A percentile compares a stretch with the other conserved stretches of the same genome.
These are phyloP conservation scores for Dipus sagitta DNA, from an alignment of 2,797 vertebrate genomes.

Conservation along the genomic window DNA sequence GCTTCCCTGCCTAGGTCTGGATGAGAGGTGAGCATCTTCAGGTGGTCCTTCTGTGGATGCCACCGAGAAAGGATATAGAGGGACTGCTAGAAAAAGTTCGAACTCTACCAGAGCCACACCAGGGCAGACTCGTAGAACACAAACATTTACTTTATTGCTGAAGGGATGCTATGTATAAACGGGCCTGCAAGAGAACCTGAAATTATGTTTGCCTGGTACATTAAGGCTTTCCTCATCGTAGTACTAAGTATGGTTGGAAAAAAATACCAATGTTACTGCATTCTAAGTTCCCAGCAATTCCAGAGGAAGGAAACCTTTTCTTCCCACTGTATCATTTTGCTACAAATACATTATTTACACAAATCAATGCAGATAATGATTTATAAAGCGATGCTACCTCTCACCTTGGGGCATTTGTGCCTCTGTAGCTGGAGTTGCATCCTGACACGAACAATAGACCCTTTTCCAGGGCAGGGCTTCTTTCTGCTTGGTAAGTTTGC, in stretches of 20 bases:
- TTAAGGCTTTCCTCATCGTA: neutral
- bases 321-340: neutral
- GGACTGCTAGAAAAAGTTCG: neutral
- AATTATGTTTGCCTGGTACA: constrained; percentile 4
- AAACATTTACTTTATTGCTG: neutral
- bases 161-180: neutral
- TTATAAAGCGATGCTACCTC: neutral
- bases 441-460: constrained; percentile 17
- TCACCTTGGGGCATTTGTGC: neutral
- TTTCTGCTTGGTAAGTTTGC: constrained; percentile 58
- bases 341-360: neutral
- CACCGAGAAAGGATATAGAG: neutral
- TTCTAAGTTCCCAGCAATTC: constrained; percentile 17
- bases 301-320: neutral
- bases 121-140: neutral
- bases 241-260: neutral
- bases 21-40: neutral
- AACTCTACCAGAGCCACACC: neutral
- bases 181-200: neutral
- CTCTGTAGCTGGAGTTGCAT: constrained; percentile 9
- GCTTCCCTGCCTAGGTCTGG: neutral
- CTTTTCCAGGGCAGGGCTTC: neutral
- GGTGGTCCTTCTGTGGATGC: neutral
- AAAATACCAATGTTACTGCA: neutral
- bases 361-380: neutral